A percentile compares a stretch with the other conserved stretches of the same genome.
These are phyloP conservation scores for Caloenas nicobarica DNA, from an alignment of 2,113 vertebrate species.

Conservation along the genomic window DNA sequence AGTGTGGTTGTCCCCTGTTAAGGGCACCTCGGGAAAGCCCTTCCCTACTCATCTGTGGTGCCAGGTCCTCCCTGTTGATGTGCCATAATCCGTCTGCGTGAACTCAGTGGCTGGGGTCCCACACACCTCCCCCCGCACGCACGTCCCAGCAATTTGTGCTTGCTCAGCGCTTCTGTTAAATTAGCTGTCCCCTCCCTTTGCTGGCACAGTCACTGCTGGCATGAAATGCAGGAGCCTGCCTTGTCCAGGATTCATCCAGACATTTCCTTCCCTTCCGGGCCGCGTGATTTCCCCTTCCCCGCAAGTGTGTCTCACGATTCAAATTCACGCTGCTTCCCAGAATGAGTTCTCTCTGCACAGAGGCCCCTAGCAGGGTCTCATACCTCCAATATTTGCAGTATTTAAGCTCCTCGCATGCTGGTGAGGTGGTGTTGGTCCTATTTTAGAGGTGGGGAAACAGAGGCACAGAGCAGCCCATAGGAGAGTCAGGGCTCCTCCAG, in stretches of 20 bases:
- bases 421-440: neutral
- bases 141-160: neutral
- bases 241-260: slow-evolving; percentile 36
- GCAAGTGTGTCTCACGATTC: neutral
- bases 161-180: slow-evolving; percentile 39
- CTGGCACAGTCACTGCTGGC: neutral
- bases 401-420: neutral
- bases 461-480: neutral
- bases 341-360: neutral
- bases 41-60: neutral
- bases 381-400: neutral
- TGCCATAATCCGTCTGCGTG: neutral
- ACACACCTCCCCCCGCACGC: accelerated
- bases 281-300: neutral
- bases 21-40: neutral
- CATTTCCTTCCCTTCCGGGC: slow-evolving; percentile 54
- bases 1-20: neutral
- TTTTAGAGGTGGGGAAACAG: neutral
- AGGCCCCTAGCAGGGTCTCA: neutral
- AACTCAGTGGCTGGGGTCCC: neutral
- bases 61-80: neutral
- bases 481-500: neutral
- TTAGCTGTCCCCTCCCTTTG: slow-evolving; percentile 19
- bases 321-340: slow-evolving; percentile 10
- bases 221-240: neutral